A percentile compares a stretch with the other conserved stretches of the same genome.
Evolutionary conservation across 2,113 vertebrate species (phyloP).

Genomic region (Apodemus speciosus): DNA sequence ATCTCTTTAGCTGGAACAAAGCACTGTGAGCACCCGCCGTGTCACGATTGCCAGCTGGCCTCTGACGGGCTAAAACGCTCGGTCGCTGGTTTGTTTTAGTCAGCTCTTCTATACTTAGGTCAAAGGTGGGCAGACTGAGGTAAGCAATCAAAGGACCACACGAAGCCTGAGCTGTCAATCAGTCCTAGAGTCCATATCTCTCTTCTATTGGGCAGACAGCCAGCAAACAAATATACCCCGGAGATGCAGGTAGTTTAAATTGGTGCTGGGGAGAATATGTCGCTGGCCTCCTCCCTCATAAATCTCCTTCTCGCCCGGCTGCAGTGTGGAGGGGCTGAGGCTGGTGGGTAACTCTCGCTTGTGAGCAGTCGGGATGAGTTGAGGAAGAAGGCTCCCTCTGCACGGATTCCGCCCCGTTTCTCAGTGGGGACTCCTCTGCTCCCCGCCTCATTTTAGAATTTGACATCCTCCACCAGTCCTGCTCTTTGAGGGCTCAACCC

Average conservation of each 20-base stretch:
- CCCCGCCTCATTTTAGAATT: background rate
- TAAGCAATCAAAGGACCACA: background rate
- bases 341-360: background rate
- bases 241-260: too few relatives aligned
- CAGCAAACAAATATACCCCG: background rate
- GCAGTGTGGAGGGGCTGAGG: background rate
- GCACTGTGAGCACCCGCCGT: rapidly evolving
- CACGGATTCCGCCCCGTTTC: too few relatives aligned
- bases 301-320: too few relatives aligned
- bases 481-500: background rate
- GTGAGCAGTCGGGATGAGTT: background rate
- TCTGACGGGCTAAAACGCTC: background rate
- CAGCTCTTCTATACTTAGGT: background rate
- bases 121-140: background rate
- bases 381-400: too few relatives aligned
- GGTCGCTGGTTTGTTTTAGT: background rate
- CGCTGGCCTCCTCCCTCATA: rapidly evolving
- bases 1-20: background rate
- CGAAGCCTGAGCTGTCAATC: background rate
- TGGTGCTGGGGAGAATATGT: too few relatives aligned
- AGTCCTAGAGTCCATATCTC: background rate
- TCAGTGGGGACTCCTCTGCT: background rate
- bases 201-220: background rate
- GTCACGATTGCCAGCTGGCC: background rate
- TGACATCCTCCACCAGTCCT: background rate